A percentile compares a stretch with the other conserved stretches of the same genome.
Conservation (phyloP, 2,797 vertebrate species). For the Mionectes olivaceus region DNA sequence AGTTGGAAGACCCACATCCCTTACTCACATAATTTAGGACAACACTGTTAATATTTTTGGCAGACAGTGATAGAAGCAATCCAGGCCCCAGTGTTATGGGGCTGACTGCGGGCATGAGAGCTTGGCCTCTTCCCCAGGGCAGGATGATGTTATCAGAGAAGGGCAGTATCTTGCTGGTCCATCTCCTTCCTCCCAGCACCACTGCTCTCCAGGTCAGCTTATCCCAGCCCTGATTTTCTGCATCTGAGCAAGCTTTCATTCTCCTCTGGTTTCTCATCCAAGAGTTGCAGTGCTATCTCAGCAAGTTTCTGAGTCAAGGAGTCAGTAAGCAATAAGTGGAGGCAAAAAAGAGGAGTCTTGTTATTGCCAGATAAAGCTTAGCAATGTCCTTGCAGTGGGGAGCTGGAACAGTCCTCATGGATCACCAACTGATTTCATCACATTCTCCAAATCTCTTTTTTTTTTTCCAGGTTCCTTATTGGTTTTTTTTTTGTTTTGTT, state of each 20-base stretch:
- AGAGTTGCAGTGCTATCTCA: not conserved
- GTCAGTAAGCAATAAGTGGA: not conserved
- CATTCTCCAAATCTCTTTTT: not conserved
- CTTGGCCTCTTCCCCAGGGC: not conserved
- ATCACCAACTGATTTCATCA: not conserved
- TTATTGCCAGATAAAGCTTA: not conserved
- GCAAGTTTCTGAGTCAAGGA: not conserved
- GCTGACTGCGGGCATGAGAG: not conserved
- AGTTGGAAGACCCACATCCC: not conserved
- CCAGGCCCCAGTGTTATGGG: not conserved
- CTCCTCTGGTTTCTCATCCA: not conserved
- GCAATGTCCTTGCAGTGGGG: accelerated
- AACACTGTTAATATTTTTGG: not conserved
- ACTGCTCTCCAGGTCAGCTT: not conserved
- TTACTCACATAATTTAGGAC: not conserved
- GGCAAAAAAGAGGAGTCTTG: not conserved
- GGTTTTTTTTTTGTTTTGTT: not conserved
- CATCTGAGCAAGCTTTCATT: not conserved
- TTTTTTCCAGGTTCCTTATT: not conserved
- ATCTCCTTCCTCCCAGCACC: not conserved
- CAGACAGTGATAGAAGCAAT: not conserved
- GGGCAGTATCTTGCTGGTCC: not conserved
- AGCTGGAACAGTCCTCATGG: not conserved
- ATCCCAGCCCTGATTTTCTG: not conserved
- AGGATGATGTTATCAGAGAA: not conserved